Percentiles rank a stretch among this genome's conserved stretches.
phyloP scores from a whole-genome alignment of 2,113 vertebrate species.

The Mastomys coucha region DNA sequence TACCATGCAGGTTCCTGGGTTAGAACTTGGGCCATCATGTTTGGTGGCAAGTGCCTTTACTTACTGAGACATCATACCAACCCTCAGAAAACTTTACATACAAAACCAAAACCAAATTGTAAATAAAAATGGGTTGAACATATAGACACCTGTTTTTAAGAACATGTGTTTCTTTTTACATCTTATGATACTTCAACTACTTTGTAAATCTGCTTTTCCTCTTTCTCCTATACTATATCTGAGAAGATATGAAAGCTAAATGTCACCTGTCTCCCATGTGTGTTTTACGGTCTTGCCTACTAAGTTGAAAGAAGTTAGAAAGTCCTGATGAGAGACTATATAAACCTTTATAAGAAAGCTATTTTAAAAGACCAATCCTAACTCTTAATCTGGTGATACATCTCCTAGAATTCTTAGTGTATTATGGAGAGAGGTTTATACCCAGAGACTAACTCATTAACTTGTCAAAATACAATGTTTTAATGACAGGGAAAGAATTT shows the following conservation, averaged over 20 bases:
- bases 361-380: constrained; percentile 18
- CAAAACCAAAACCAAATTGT: neutral
- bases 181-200: neutral
- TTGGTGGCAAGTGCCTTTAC: neutral
- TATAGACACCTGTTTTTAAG: neutral
- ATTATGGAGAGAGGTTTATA: neutral
- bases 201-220: neutral
- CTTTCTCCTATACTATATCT: neutral
- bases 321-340: neutral
- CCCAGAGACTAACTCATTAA: neutral
- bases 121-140: neutral
- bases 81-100: neutral
- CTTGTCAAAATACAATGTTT: neutral
- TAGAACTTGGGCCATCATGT: neutral
- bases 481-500: neutral
- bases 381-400: neutral
- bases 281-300: neutral
- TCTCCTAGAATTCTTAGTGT: neutral
- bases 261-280: neutral
- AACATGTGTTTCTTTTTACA: neutral
- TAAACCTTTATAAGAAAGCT: neutral
- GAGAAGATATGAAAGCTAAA: neutral
- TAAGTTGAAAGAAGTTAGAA: neutral
- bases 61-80: neutral
- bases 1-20: neutral